These are phyloP conservation scores for Sinodicranocentrus sp. DNA, from an alignment of 2,888 invertebrate genomes.

Conservation along the genomic window DNA sequence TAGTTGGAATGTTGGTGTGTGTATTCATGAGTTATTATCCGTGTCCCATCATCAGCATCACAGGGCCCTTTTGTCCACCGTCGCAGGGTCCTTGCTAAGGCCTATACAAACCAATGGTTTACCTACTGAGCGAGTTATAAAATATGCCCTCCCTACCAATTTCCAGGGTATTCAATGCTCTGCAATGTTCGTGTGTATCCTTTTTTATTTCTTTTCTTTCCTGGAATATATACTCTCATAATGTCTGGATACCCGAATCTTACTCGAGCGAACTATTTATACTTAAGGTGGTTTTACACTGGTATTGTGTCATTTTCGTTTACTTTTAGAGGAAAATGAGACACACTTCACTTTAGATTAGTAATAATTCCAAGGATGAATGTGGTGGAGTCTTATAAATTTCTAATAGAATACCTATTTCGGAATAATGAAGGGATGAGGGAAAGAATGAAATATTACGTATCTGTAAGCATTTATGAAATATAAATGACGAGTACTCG, in stretches of 20 bases:
- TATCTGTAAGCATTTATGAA: no score
- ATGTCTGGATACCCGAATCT: background rate
- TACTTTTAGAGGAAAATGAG: no score
- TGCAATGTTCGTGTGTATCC: background rate
- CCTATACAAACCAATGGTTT: constrained; percentile 40
- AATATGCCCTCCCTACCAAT: constrained; percentile 60
- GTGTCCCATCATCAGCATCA: constrained; percentile 60
- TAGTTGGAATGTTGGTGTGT: constrained; percentile 52
- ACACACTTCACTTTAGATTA: no score
- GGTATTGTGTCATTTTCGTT: no score
- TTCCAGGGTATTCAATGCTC: constrained; percentile 21
- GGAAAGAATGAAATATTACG: no score
- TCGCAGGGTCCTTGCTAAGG: constrained; percentile 17
- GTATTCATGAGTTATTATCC: constrained; percentile 64
- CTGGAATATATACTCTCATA: background rate
- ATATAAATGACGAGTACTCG: no score
- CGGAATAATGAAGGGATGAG: no score
- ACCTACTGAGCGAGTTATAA: constrained; percentile 51
- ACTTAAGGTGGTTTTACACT: background rate
- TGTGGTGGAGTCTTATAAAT: no score
- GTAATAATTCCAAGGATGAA: no score
- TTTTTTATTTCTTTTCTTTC: background rate
- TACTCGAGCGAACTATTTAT: no score
- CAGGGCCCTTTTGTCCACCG: constrained; percentile 49
- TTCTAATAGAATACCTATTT: no score